phyloP scores from a whole-genome alignment of 2,888 invertebrate species.

The Tenthredo mesomela region DNA sequence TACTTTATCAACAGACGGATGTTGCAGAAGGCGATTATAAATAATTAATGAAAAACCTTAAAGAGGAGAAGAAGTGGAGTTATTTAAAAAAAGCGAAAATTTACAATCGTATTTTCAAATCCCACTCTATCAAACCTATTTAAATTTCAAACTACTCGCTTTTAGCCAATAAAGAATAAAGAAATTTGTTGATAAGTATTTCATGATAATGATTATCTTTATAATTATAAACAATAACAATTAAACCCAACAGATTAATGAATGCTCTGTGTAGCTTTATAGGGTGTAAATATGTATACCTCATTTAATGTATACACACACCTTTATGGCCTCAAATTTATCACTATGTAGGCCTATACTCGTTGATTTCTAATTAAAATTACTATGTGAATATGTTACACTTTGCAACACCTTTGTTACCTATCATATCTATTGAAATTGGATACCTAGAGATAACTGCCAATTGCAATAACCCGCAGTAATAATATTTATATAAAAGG shows the following conservation, averaged over 20 bases:
- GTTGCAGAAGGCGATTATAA: conserved; percentile 4
- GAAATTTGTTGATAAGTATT: conserved; percentile 35
- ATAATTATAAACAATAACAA: conserved; percentile 31
- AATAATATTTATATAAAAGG: conserved; percentile 12
- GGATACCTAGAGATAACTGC: conserved; percentile 27
- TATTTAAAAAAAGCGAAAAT: not conserved
- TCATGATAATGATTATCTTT: conserved; percentile 32
- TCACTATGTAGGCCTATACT: conserved; percentile 41
- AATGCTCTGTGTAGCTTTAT: conserved; percentile 15
- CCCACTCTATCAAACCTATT: conserved; percentile 27
- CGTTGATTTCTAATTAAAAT: conserved; percentile 29
- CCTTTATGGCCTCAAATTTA: conserved; percentile 43
- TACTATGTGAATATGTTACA: conserved; percentile 45
- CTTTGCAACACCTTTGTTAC: conserved; percentile 15
- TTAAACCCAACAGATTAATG: conserved; percentile 42
- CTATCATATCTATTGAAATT: conserved; percentile 45
- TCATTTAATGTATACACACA: not conserved
- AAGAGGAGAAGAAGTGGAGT: conserved; percentile 34
- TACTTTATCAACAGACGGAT: not conserved
- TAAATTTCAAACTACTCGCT: conserved; percentile 23
- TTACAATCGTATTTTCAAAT: conserved; percentile 17
- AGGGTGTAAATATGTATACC: not conserved
- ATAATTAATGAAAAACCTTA: not conserved
- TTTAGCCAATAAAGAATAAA: not conserved
- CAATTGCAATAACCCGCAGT: not conserved